Evolutionary conservation across 2,797 vertebrate species (phyloP), one percentile per base, ranked within the genome.

Genomic region (Acestrorhynchus altus): DNA sequence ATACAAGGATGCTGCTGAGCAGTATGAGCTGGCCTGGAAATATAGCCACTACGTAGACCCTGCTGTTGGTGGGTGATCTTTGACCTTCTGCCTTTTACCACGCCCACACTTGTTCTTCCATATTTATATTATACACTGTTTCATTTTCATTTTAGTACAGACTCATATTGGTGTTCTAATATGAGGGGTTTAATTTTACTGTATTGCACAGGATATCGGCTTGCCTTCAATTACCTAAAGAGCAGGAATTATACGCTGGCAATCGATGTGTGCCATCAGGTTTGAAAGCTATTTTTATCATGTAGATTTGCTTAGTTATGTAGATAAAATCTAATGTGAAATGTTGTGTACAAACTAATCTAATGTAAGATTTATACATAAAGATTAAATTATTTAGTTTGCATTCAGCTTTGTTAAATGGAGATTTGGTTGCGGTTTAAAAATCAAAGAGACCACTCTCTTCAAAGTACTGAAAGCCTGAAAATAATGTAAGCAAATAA

Each of bases 221-320:
- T 94, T 0, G 92, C 93, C 54, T 94, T 94, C 81, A 95, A 92
- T 86, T 93, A 92, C 72, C 77, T 94, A 83, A 94, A 94, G 85
- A 87, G 74, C 63, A 93, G 92, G 85, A 91, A 87, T 28, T 92
- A 89, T 47, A 87, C 91, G 35, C 90, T 91, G 59, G 90, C 88
- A n/a, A 90, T 91, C 0, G 92, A 92, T 68, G 73, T 94, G 68
- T 94, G 93, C 72, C 89, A 88, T 70, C 84, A 79, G 24, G 93
- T 94, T 81, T 88, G 92, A 82, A 10, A 44, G 1, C 12, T 46
- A 31, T 8, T 12, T 51, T 4, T 10, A 1, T 2, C 22, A 6
- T 46, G 4, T 16, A 57, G 20, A 26, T 1, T 60, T 49, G 3
- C 39, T 24, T 64, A 18, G 15, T 31, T 2, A 44, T 1, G 42